Percentiles rank a stretch among this genome's conserved stretches.
Conservation (phyloP, 2,888 invertebrate species). For the Caenorhabditis panamensis region DNA sequence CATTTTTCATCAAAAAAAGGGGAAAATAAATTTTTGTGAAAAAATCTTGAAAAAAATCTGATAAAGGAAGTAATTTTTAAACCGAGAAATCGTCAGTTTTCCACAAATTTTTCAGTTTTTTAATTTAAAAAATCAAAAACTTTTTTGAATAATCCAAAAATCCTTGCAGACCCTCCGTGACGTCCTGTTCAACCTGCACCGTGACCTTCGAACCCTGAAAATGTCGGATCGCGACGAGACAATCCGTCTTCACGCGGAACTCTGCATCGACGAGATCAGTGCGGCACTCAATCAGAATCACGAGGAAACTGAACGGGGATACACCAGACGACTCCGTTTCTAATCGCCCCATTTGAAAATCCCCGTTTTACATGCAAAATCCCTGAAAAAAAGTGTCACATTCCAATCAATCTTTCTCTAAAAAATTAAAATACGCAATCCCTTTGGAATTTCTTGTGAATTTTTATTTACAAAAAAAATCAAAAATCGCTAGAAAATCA, state of each 20-base stretch:
- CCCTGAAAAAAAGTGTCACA: background rate
- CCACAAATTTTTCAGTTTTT: too few species aligned
- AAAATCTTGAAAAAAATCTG: too few species aligned
- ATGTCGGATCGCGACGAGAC: conserved; percentile 75
- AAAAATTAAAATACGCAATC: too few species aligned
- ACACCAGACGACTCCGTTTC: conserved; percentile 39
- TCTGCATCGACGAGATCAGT: conserved; percentile 73
- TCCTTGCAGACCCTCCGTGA: conserved; percentile 66
- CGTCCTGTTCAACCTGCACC: conserved; percentile 61
- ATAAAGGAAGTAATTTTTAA: too few species aligned
- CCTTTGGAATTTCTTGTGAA: too few species aligned
- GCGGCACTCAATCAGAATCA: conserved; percentile 45
- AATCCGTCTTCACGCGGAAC: conserved; percentile 75
- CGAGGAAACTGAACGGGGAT: conserved; percentile 30
- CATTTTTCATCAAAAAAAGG: too few species aligned
- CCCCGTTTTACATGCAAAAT: background rate
- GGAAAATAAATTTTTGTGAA: too few species aligned
- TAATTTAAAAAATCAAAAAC: background rate
- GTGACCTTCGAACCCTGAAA: conserved; percentile 61
- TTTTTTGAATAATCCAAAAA: background rate
- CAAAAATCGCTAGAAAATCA: background rate
- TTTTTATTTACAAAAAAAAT: background rate
- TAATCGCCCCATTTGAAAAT: conserved; percentile 3
- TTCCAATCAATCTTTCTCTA: too few species aligned
- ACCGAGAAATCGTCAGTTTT: too few species aligned